Conservation (phyloP, 1,140 invertebrate species). For the Lutraria rhynchaena region DNA sequence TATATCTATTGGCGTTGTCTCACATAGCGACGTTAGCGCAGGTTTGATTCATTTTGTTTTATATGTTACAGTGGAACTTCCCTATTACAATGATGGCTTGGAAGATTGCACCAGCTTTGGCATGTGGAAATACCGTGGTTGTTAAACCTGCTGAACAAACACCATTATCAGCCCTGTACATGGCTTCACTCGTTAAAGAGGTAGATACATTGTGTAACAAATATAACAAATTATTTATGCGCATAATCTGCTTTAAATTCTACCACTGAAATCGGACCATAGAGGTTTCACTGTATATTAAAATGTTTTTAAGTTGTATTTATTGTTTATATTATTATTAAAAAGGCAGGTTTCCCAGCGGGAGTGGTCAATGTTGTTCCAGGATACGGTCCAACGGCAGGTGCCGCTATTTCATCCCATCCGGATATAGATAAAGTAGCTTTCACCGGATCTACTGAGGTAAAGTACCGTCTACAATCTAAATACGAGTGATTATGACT, state of each 20-base stretch:
- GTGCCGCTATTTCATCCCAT: constrained; percentile 86
- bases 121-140: constrained; percentile 85
- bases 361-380: constrained; percentile 94
- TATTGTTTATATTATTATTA: too few species aligned
- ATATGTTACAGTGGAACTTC: constrained; percentile 85
- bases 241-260: too few species aligned
- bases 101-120: constrained; percentile 85
- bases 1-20: too few species aligned
- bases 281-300: neutral
- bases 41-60: neutral
- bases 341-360: constrained; percentile 90
- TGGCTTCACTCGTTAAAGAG: constrained; percentile 68
- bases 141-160: constrained; percentile 87
- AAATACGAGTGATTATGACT: too few species aligned
- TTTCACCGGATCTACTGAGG: constrained; percentile 89
- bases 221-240: neutral
- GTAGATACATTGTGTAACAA: constrained; percentile 32
- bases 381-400: constrained; percentile 84
- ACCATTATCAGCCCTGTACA: constrained; percentile 67
- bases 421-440: constrained; percentile 92
- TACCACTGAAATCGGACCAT: too few species aligned
- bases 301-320: neutral
- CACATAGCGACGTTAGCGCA: too few species aligned
- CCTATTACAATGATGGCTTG: constrained; percentile 80
- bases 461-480: too few species aligned